A percentile compares a stretch with the other conserved stretches of the same genome.
Evolutionary conservation across 2,797 vertebrate genomes (phyloP).

Genomic region (Lindbergichthys nudifrons): DNA sequence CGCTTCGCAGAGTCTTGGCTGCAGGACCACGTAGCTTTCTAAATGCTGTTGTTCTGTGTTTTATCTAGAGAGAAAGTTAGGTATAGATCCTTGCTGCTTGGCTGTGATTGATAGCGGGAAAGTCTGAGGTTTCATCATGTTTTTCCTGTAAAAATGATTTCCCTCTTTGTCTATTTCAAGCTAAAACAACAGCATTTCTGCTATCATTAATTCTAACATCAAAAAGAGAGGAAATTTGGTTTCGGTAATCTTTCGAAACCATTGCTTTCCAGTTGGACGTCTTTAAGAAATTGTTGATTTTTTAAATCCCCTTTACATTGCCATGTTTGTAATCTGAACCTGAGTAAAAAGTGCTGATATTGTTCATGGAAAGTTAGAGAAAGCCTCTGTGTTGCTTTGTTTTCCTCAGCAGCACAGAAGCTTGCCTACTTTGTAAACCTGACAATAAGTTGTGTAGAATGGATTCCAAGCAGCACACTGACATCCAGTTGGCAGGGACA

Average conservation of each 20-base stretch:
- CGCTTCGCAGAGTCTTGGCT: conserved; percentile 75
- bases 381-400: background rate
- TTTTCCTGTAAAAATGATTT: conserved; percentile 21
- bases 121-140: conserved; percentile 34
- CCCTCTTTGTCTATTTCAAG: background rate
- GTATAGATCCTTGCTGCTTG: conserved; percentile 37
- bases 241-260: conserved; percentile 2
- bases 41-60: conserved; percentile 69
- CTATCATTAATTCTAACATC: conserved; percentile 1
- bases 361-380: background rate
- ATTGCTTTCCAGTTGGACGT: background rate
- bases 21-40: conserved; percentile 67
- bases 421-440: conserved; percentile 12
- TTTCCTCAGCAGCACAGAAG: conserved; percentile 2
- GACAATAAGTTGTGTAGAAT: conserved; percentile 13
- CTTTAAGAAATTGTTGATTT: background rate
- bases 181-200: conserved; percentile 20
- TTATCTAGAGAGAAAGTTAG: conserved; percentile 57
- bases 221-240: background rate
- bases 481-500: conserved; percentile 7
- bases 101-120: conserved; percentile 32
- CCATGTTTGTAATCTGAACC: background rate
- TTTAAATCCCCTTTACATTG: background rate
- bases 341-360: background rate
- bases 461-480: conserved; percentile 7